Evolutionary conservation across 1,140 invertebrate genomes (phyloP).

Genomic region (Drosophila baimaii): DNA sequence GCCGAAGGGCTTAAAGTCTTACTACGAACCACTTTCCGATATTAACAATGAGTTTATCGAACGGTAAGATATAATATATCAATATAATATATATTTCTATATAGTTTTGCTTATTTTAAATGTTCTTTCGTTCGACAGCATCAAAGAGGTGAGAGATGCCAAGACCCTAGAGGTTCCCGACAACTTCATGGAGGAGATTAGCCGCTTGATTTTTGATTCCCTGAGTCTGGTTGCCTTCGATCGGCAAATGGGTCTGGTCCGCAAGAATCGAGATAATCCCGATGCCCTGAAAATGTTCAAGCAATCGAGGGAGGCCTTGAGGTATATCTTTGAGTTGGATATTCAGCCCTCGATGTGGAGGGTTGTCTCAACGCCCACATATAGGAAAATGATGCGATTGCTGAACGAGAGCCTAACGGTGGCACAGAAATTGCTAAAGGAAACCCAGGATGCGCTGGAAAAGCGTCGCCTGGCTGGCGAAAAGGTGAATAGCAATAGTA

Average conservation of each 20-base stretch:
- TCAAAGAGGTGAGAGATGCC: conserved; percentile 84
- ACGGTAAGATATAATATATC: conserved; percentile 61
- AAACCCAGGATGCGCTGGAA: conserved; percentile 32
- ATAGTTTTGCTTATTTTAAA: background rate
- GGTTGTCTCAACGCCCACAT: conserved; percentile 85
- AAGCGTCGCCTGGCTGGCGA: conserved; percentile 33
- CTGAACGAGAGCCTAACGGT: conserved; percentile 63
- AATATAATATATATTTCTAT: too few relatives aligned
- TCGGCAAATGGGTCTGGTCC: conserved; percentile 86
- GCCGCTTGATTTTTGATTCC: conserved; percentile 89
- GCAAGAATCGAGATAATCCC: conserved; percentile 2
- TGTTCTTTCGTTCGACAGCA: conserved; percentile 44
- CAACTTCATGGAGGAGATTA: conserved; percentile 87
- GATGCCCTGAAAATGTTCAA: conserved; percentile 26
- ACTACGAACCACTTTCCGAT: conserved; percentile 61
- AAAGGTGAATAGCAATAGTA: conserved; percentile 65
- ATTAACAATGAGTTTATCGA: conserved; percentile 76
- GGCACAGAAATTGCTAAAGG: conserved; percentile 43
- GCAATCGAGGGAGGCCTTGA: background rate
- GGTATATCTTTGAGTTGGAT: conserved; percentile 84
- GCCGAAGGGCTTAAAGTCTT: conserved; percentile 54
- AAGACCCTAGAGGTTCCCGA: conserved; percentile 86
- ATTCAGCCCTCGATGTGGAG: conserved; percentile 87
- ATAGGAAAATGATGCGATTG: conserved; percentile 85
- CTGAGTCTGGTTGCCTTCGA: conserved; percentile 89